These are phyloP conservation scores for Aporophyla lueneburgensis DNA, from an alignment of 2,888 invertebrate species.

Conservation along the genomic window DNA sequence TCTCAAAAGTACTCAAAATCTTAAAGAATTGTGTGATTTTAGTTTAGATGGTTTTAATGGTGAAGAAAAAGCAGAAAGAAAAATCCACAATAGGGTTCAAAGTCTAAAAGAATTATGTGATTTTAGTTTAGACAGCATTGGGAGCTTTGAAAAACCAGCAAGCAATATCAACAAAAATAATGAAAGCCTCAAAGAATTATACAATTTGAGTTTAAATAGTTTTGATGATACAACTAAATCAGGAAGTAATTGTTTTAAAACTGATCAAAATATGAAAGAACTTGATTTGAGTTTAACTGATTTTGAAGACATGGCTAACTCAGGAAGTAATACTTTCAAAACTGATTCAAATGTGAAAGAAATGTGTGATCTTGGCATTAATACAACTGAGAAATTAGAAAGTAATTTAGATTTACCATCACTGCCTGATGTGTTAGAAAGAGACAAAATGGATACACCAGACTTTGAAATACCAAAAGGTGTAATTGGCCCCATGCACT, in stretches of 20 bases:
- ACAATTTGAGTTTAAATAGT: conserved; percentile 25
- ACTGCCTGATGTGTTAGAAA: conserved; percentile 31
- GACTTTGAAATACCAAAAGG: conserved; percentile 49
- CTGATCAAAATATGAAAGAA: conserved; percentile 26
- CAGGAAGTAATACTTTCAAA: conserved; percentile 28
- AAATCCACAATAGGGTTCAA: neutral
- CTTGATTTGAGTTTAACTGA: conserved; percentile 27
- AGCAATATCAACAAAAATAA: conserved; percentile 3
- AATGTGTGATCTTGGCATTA: conserved; percentile 39
- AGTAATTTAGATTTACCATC: conserved; percentile 45
- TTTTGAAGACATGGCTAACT: conserved; percentile 19
- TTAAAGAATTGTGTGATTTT: conserved; percentile 24
- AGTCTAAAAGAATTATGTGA: conserved; percentile 41
- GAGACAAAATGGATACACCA: conserved; percentile 23
- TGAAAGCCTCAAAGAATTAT: conserved; percentile 29
- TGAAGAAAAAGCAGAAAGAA: conserved; percentile 7
- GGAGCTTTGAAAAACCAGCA: conserved; percentile 16
- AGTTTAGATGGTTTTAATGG: conserved; percentile 7
- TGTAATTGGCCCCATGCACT: conserved; percentile 5
- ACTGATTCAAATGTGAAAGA: conserved; percentile 28
- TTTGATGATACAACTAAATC: conserved; percentile 32
- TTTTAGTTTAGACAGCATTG: conserved; percentile 38
- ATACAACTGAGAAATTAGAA: conserved; percentile 3
- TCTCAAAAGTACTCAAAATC: neutral
- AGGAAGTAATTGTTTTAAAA: conserved; percentile 2